Evolutionary conservation across 2,888 invertebrate genomes (phyloP), one percentile per base, ranked within the genome.

Genomic region (Alcis repandata): DNA sequence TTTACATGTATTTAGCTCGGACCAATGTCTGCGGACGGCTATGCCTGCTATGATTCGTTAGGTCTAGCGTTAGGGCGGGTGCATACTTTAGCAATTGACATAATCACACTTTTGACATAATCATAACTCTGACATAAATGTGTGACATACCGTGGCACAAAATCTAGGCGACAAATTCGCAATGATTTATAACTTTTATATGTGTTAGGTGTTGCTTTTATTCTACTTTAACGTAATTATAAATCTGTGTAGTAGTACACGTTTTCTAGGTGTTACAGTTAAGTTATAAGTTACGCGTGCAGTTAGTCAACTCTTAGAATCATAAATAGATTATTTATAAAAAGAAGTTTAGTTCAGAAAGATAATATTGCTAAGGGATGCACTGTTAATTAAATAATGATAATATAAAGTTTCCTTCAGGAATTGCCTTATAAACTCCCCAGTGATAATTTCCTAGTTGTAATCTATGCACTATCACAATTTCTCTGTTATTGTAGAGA

Each of bases 1-100:
- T 87, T 90, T 89, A 88, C 88, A 73, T 71, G 76, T 77, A 73
- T 62, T 63, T 80, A 79, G 84, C 80, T 85, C 79, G 90, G 91
- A 92, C 91, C 91, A 92, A 92, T 88, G 74, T 83, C 83, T 86
- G 73, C 74, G 63, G 75, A 61, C 67, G 52, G 59, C 69, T 65
- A 67, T 66, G 60, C 71, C 65, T 59, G 59, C 63, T 72, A 62
- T 68, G 43, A 11, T 54, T 65, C 53, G 40, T 68, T 68, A 70
- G 59, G 38, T 63, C 45, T 70, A 68, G 40, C 63, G 45, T 54
- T 66, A 61, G 45, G 57, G 33, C 45, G 33, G 64, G 70, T 70
- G 68, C 69, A 69, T 68, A 62, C 62, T 62, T 66, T 66, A 62
- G 62, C 62, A 62, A 59, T 62, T 46, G 17, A 49, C 58, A 48